Evolutionary conservation across 2,888 invertebrate genomes (phyloP), one percentile per base, ranked within the genome.

Genomic region (Liopterus haemorrhoidalis): DNA sequence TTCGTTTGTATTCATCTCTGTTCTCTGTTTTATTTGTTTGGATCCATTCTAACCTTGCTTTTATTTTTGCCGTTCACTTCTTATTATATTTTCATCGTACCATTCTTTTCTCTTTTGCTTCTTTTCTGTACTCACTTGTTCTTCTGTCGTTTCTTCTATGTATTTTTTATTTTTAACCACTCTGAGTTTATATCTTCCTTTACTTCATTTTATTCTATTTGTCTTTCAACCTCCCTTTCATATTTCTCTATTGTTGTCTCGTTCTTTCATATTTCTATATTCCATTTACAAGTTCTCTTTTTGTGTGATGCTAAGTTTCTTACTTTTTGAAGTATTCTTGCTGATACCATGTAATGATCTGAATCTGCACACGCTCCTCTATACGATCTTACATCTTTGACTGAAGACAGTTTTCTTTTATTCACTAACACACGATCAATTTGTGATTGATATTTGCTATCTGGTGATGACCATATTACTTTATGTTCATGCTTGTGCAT

Each of bases 401-500:
- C 37, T 27, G 22, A 22, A 12, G 30, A 35, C 15, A 31, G 38
- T 27, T 21, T 41, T 37, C 33, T 37, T 30, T 40, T 36, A 14
- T 35, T 38, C 8, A 46, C 25, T 41, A 49, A 6, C 16, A 47
- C 21, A 12, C 47, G 47, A 16, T 49, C 44, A 33, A 47, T 49
- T 41, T 51, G 41, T 19, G 33, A 47, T 24, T 28, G 21, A 20
- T 24, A 41, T 12, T 28, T 43, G 4, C 18, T 31, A 31, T 41
- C 44, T 24, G 35, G 42, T 14, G 20, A 25, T 8, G 19, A 48
- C 36, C 41, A 41, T 37, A 40, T 46, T 36, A 31, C 27, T 48
- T 48, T 42, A 25, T 48, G 49, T 27, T 27, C 16, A 37, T 36
- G 46, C 18, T 46, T 39, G 33, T 49, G 49, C 35, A 33, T 19